phyloP scores from a whole-genome alignment of 2,113 vertebrate genomes.

The Actenoides hombroni region DNA sequence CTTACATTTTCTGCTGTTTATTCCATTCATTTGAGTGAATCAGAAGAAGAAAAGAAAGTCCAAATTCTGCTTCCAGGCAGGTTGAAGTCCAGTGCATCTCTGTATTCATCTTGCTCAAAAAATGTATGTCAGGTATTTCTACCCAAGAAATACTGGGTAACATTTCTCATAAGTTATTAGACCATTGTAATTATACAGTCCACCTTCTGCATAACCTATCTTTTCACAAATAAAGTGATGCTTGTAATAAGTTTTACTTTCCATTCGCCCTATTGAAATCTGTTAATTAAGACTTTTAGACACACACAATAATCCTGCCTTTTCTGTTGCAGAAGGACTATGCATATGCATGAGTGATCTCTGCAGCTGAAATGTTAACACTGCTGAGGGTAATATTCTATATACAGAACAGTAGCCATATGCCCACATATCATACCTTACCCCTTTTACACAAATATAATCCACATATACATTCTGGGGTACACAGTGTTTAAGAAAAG shows the following conservation, averaged over 20 bases:
- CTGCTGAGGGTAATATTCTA: constrained; percentile 31
- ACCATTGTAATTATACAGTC: constrained; percentile 2
- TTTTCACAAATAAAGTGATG: neutral
- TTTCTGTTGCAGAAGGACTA: constrained; percentile 26
- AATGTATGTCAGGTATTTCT: neutral
- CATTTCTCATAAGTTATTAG: constrained; percentile 5
- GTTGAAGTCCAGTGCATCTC: neutral
- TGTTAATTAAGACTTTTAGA: constrained; percentile 55
- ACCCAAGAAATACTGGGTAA: neutral
- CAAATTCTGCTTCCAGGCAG: neutral
- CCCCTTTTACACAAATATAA: neutral
- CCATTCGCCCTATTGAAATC: neutral
- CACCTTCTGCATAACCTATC: neutral
- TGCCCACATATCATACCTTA: neutral
- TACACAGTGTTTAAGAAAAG: neutral
- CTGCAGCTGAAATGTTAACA: constrained; percentile 46
- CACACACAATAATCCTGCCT: neutral
- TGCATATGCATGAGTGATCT: constrained; percentile 42
- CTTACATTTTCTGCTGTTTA: neutral
- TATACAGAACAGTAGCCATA: constrained; percentile 20
- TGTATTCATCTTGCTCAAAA: neutral
- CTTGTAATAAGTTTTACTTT: neutral
- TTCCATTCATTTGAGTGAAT: neutral
- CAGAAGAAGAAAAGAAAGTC: neutral
- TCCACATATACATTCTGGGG: neutral